Evolutionary conservation across 2,797 vertebrate species (phyloP), one percentile per base, ranked within the genome.

Genomic region (Cryptoblepharus egeriae): DNA sequence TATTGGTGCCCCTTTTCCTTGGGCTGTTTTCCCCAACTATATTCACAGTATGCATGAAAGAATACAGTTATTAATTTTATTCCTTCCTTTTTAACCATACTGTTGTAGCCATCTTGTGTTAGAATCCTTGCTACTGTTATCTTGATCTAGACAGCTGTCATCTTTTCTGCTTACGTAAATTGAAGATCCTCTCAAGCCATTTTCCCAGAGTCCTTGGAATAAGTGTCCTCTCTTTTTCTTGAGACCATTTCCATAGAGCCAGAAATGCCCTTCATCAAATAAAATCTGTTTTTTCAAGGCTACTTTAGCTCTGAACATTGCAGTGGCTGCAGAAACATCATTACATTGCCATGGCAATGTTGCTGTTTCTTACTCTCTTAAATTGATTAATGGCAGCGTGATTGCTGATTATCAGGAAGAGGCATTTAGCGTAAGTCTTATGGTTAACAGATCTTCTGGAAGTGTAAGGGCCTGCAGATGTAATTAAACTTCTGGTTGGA

Each of bases 301-400:
- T 80, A 26, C 26, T 49, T 76, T 76, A 76, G 42, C 15, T 35
- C 69, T 16, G 61, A 70, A 82, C 16, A 26, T 42, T 83, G 35
- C 35, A 18, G 32, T 42, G 22, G 20, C 64, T 83, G 55, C 30
- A 42, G 49, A 58, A 58, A 73, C 39, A 5, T 13, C 57, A 55
- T 73, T 65, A 78, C n/a, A 78, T 83, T 78, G 78, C 60, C 61
- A 72, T 78, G 58, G 75, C 26, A 83, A 77, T 83, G 30, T 72
- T 71, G 42, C 28, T 82, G 12, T 76, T 61, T 70, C 68, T 77
- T 77, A 37, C 24, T n/a, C 45, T 30, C 45, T 61, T 52, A 70
- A 72, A 83, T 26, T 72, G 67, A 83, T 73, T 73, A 58, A 77
- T 22, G 42, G 37, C 15, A 73, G 30, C 57, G 22, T 32, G 60